These are phyloP conservation scores for Aviceda subcristata DNA, from an alignment of 2,113 vertebrate genomes.

Conservation along the genomic window DNA sequence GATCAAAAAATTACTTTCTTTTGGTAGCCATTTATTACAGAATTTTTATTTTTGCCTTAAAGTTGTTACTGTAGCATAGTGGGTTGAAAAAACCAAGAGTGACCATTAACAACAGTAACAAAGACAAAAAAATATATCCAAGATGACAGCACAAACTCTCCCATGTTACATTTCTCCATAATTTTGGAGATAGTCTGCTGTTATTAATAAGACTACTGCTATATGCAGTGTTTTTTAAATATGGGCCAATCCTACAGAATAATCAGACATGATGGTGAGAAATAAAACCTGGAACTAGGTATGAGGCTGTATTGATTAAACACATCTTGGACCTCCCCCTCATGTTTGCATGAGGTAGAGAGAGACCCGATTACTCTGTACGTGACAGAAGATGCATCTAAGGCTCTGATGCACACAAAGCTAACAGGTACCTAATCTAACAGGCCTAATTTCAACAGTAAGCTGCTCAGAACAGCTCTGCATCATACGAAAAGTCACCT, in stretches of 20 bases:
- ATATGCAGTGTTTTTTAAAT: background rate
- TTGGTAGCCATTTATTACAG: background rate
- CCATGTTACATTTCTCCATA: fast-evolving
- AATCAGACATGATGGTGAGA: background rate
- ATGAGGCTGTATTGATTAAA: background rate
- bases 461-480: background rate
- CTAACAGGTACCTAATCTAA: background rate
- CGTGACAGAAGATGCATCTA: background rate
- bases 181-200: background rate
- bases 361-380: background rate
- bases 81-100: background rate
- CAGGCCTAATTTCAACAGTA: background rate
- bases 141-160: background rate
- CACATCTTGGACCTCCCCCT: background rate
- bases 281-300: background rate
- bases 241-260: background rate
- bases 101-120: background rate
- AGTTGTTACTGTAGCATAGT: background rate
- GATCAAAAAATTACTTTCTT: background rate
- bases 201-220: background rate
- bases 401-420: background rate
- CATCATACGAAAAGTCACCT: background rate
- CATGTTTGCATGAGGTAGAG: background rate
- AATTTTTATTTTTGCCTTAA: background rate
- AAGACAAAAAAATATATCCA: background rate